Evolutionary conservation across 1,140 invertebrate genomes (phyloP), one percentile per base, ranked within the genome.

Genomic region (Rhyacophila brunnea): DNA sequence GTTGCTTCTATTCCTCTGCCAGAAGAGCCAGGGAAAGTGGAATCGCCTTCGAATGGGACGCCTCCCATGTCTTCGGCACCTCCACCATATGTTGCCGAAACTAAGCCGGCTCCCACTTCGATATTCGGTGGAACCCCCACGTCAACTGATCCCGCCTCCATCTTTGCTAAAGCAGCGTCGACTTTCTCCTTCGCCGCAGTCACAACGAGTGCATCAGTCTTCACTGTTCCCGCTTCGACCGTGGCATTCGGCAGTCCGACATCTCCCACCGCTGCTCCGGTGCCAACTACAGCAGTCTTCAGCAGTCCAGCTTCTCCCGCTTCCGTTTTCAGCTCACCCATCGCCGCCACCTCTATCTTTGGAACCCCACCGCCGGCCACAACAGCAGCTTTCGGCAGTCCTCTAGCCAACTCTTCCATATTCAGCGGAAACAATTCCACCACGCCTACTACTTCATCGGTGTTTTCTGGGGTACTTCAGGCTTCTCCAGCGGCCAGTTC

Each of bases 291-390:
- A 4, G 23, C 54, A 9, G 10, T 20, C 14, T 40, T 43, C 36
- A 40, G 36, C 14, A 52, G 38, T 9, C 19, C 48, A 17, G 11
- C 43, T 11, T 19, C 48, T 53, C 17, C 57, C 6, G 28, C 57
- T 28, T 53, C 57, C 11, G 34, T 59, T 35, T 59, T 59, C 35
- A 40, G 48, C 15, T 17, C 46, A 49, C 9, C 53, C 18, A 5
- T 20, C 6, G 9, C 40, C n/a, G n/a, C 49, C 15, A 20, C 47
- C n/a, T 36, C 40, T 6, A 15, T 13, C 28, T 50, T 50, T 44
- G 54, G 54, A 18, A 55, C 6, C 11, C 14, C 51, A 51, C 32
- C 55, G 2, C 11, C 38, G n/a, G 19, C 32, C 6, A 19, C 49
- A 20, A 6, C 53, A 5, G 23, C 23, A 28, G 23, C 23, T 3